Evolutionary conservation across 2,113 vertebrate species (phyloP).

Genomic region (Peromyscus californicus): DNA sequence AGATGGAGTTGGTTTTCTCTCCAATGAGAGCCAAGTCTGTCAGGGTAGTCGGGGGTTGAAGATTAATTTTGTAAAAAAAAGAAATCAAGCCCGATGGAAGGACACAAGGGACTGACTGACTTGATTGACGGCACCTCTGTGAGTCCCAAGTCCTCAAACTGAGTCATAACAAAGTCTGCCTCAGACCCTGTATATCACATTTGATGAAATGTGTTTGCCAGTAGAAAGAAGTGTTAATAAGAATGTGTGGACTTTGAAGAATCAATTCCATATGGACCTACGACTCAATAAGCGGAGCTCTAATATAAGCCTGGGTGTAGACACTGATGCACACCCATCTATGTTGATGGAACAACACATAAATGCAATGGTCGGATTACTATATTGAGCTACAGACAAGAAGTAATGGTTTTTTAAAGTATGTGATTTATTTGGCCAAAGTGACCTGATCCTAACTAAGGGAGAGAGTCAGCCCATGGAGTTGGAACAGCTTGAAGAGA

Average conservation of each 20-base stretch:
- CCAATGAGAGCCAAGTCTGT: conserved; percentile 51
- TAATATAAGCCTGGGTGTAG: not conserved
- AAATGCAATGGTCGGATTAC: not conserved
- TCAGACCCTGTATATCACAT: not conserved
- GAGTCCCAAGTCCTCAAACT: not conserved
- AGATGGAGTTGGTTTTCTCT: conserved; percentile 17
- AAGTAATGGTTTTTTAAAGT: not conserved
- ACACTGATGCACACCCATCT: too few relatives aligned
- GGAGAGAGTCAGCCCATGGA: not conserved
- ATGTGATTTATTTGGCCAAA: conserved; percentile 6
- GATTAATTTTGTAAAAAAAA: conserved; percentile 20
- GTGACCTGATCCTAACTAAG: not conserved
- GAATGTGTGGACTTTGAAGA: not conserved
- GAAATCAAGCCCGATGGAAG: conserved; percentile 52
- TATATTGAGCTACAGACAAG: not conserved
- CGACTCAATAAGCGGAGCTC: not conserved
- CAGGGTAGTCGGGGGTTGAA: not conserved
- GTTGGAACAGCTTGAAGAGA: not conserved
- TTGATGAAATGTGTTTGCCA: conserved; percentile 49
- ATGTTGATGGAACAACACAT: not conserved
- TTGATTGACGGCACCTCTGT: not conserved
- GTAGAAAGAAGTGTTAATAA: conserved; percentile 9
- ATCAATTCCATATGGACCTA: conserved; percentile 2
- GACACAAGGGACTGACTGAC: not conserved
- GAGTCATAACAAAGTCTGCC: not conserved